These are phyloP conservation scores for Tetrax tetrax DNA, from an alignment of 2,113 vertebrate genomes.

Conservation along the genomic window DNA sequence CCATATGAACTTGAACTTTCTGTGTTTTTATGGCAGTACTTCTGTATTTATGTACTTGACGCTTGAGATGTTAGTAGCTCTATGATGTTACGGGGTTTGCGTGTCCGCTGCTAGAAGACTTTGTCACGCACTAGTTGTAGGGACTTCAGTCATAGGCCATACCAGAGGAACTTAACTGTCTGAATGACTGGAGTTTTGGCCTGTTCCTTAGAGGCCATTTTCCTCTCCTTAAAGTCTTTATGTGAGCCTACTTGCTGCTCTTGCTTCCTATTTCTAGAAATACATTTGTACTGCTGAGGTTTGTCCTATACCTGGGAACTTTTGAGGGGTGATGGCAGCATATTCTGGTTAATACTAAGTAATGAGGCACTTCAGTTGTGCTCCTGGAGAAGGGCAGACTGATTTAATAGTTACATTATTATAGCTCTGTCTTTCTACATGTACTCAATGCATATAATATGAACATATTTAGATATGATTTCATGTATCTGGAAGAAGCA, in stretches of 20 bases:
- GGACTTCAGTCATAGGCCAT: background rate
- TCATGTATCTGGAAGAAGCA: background rate
- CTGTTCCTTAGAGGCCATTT: background rate
- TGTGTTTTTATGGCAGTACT: background rate
- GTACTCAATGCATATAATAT: background rate
- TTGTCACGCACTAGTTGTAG: rapidly evolving
- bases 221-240: background rate
- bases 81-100: rapidly evolving
- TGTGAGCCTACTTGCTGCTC: background rate
- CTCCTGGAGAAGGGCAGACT: background rate
- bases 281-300: background rate
- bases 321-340: background rate
- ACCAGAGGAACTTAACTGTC: background rate
- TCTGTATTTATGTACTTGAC: background rate
- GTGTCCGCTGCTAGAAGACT: background rate
- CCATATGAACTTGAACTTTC: background rate
- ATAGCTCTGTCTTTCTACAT: rapidly evolving
- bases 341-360: background rate
- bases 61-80: background rate
- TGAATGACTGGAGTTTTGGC: background rate
- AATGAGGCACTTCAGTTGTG: background rate
- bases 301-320: background rate
- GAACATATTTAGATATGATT: background rate
- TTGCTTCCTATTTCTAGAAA: rapidly evolving
- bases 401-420: background rate